A percentile compares a stretch with the other conserved stretches of the same genome.
Evolutionary conservation across 2,113 vertebrate species (phyloP).

Genomic region (Ptychochromis oligacanthus): DNA sequence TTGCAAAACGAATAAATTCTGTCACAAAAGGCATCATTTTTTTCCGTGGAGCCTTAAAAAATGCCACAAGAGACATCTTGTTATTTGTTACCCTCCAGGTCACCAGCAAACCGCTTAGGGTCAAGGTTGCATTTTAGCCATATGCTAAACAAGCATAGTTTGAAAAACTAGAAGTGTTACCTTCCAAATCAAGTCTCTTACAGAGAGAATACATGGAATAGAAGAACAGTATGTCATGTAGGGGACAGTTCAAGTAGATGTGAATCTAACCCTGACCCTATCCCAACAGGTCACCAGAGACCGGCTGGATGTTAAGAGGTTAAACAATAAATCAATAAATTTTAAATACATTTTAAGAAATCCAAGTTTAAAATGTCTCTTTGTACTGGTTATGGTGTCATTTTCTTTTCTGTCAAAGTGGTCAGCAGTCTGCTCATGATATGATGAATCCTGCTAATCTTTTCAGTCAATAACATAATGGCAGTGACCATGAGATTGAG

Average conservation of each 20-base stretch:
- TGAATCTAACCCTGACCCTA: background rate
- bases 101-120: background rate
- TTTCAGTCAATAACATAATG: conserved; percentile 2
- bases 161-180: too few species aligned
- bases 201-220: background rate
- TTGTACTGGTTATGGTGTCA: background rate
- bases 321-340: background rate
- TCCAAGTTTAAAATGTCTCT: background rate
- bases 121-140: background rate
- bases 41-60: background rate
- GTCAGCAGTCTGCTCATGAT: background rate
- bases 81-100: background rate
- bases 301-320: background rate
- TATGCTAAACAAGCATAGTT: background rate
- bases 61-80: background rate
- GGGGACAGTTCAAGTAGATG: background rate
- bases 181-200: background rate
- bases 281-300: background rate
- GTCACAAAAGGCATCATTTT: background rate
- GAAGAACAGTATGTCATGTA: background rate
- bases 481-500: background rate
- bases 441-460: background rate
- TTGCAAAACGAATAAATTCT: fast-evolving
- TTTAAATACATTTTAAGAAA: too few species aligned
- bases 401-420: background rate